Conservation (phyloP, 2,888 invertebrate genomes). For the Zygaena filipendulae region DNA sequence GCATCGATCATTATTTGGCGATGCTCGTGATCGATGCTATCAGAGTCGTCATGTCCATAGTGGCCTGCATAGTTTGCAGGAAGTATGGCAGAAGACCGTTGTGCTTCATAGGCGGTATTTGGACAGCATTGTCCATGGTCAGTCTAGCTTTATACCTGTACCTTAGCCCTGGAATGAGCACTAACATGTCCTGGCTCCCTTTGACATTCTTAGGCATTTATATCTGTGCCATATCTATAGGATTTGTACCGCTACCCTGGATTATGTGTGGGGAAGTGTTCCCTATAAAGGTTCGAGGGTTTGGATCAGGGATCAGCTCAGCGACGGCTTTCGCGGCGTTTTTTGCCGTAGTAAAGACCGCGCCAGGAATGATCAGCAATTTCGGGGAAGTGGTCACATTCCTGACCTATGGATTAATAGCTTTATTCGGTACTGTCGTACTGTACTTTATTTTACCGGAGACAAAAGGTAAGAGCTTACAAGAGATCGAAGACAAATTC, state of each 20-base stretch:
- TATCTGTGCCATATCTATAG: constrained; percentile 69
- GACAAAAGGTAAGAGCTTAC: constrained; percentile 74
- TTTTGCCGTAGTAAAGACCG: constrained; percentile 75
- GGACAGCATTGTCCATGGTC: constrained; percentile 70
- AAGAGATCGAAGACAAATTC: constrained; percentile 74
- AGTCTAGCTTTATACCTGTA: constrained; percentile 60
- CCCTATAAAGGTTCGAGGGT: constrained; percentile 69
- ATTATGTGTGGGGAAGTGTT: constrained; percentile 81
- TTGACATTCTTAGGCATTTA: constrained; percentile 65
- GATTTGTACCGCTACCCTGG: constrained; percentile 77
- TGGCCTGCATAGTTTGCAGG: constrained; percentile 72
- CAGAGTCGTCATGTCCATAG: constrained; percentile 70
- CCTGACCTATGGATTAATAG: constrained; percentile 68
- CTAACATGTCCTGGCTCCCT: constrained; percentile 57
- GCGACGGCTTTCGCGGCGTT: constrained; percentile 73
- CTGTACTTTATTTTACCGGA: constrained; percentile 73
- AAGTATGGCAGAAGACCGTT: constrained; percentile 71
- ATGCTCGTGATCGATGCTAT: constrained; percentile 74
- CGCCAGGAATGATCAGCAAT: constrained; percentile 67
- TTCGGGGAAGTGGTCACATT: constrained; percentile 74
- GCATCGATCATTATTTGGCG: constrained; percentile 73
- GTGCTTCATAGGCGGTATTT: constrained; percentile 72
- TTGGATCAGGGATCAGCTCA: constrained; percentile 75
- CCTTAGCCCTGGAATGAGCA: constrained; percentile 30
- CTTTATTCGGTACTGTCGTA: constrained; percentile 66